Conservation (phyloP, 1,140 invertebrate genomes). For the Ladona fulva region DNA sequence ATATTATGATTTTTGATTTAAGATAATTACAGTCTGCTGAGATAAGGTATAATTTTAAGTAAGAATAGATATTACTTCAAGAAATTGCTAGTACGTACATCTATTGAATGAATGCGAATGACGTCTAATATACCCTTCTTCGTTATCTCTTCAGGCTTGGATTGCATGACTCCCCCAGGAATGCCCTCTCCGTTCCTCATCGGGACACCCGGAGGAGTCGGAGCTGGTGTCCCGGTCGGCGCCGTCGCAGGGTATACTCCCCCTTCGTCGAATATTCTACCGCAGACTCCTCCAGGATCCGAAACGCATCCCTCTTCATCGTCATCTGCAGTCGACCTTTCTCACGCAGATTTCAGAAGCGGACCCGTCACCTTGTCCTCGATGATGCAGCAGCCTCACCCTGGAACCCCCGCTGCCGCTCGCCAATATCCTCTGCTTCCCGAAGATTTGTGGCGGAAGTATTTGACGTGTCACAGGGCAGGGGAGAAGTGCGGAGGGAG, state of each 20-base stretch:
- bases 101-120: too few relatives aligned
- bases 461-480: conserved; percentile 41
- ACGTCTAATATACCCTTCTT: neutral
- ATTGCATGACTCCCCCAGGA: neutral
- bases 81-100: too few relatives aligned
- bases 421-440: conserved; percentile 22
- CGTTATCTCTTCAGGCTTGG: neutral
- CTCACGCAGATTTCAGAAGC: conserved; percentile 40
- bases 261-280: neutral
- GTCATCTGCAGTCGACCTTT: conserved; percentile 27
- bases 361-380: conserved; percentile 38
- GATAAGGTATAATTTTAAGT: too few relatives aligned
- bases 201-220: neutral
- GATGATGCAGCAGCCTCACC: conserved; percentile 32
- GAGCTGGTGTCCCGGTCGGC: neutral
- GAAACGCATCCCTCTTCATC: conserved; percentile 15
- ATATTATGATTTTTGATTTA: too few relatives aligned
- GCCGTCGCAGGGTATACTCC: neutral
- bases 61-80: too few relatives aligned
- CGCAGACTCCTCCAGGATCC: conserved; percentile 15
- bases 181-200: neutral
- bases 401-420: conserved; percentile 28
- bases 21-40: too few relatives aligned
- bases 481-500: conserved; percentile 46
- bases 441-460: conserved; percentile 52